A percentile compares a stretch with the other conserved stretches of the same genome.
These are phyloP conservation scores for Leptinotarsa undecemlineata DNA, from an alignment of 1,140 invertebrate genomes.

Conservation along the genomic window DNA sequence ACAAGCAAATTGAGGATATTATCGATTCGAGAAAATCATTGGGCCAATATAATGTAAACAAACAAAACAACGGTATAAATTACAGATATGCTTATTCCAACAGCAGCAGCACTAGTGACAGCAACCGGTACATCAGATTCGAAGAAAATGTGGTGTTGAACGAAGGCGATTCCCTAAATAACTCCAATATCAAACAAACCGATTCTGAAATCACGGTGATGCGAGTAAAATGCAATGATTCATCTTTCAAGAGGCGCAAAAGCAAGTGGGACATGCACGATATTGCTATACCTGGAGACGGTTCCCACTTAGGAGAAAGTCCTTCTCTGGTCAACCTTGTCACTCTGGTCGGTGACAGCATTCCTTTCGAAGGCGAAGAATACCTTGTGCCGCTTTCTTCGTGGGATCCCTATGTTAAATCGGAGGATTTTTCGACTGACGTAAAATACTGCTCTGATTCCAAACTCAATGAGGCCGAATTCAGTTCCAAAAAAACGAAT, in stretches of 20 bases:
- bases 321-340: constrained; percentile 52
- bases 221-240: constrained; percentile 44
- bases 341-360: constrained; percentile 45
- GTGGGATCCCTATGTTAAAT: constrained; percentile 47
- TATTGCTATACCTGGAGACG: constrained; percentile 49
- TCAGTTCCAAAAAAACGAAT: background rate
- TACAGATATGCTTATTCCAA: constrained; percentile 39
- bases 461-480: constrained; percentile 23
- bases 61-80: constrained; percentile 35
- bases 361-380: constrained; percentile 40
- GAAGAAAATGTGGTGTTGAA: constrained; percentile 39
- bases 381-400: constrained; percentile 52
- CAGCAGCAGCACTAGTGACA: constrained; percentile 23
- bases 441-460: constrained; percentile 32
- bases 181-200: constrained; percentile 40
- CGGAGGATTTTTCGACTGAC: constrained; percentile 24
- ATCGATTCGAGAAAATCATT: constrained; percentile 48
- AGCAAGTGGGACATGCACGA: constrained; percentile 53
- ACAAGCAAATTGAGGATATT: constrained; percentile 52
- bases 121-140: constrained; percentile 31
- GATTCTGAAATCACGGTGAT: constrained; percentile 53
- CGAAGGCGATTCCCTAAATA: constrained; percentile 38
- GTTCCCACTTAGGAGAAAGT: constrained; percentile 50
- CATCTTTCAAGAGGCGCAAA: constrained; percentile 36
- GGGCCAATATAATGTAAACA: constrained; percentile 48